Evolutionary conservation across 2,888 invertebrate species (phyloP), one percentile per base, ranked within the genome.

Genomic region (Clistopyga incitator): DNA sequence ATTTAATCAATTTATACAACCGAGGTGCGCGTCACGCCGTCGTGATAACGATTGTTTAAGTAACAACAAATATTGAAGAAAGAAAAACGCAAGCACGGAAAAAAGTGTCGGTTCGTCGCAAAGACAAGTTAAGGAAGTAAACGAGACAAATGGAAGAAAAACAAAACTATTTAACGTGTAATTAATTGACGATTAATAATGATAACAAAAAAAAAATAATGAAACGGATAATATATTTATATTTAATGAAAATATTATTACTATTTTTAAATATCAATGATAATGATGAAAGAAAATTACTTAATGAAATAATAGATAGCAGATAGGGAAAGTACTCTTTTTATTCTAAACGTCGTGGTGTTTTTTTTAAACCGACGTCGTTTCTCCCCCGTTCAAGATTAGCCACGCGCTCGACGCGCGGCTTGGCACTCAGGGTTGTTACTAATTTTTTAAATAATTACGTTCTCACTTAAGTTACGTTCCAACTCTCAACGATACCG

Each of bases 171-270:
- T 38, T 18, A 84, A 86, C 81, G 64, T 77, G 71, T 81, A 77
- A 86, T 87, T 88, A 86, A 90, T 89, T 89, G 87, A 90, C 82
- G 86, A 86, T 88, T 86, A 87, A 86, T 88, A 89, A 87, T 85
- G 87, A 88, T 81, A 83, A 78, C 61, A 71, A 77, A 68, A 38
- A 54, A 75, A 70, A 67, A 81, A 80, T 79, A 85, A 67, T 76
- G 75, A 85, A 84, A 80, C 29, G 2, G 76, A 84, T 81, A 89
- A 90, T 90, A 90, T 92, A 91, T 91, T 90, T 92, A 91, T 91
- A 91, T 88, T 90, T 89, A 90, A 91, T 82, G 88, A 89, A 29
- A 88, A 91, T 91, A 90, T 91, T 89, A 90, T 91, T 90, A 91
- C 88, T 92, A 91, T 90, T 91, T 91, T 89, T 87, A 90, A 78